A percentile compares a stretch with the other conserved stretches of the same genome.
Conservation (phyloP, 2,888 invertebrate species). For the Euplagia quadripunctaria region DNA sequence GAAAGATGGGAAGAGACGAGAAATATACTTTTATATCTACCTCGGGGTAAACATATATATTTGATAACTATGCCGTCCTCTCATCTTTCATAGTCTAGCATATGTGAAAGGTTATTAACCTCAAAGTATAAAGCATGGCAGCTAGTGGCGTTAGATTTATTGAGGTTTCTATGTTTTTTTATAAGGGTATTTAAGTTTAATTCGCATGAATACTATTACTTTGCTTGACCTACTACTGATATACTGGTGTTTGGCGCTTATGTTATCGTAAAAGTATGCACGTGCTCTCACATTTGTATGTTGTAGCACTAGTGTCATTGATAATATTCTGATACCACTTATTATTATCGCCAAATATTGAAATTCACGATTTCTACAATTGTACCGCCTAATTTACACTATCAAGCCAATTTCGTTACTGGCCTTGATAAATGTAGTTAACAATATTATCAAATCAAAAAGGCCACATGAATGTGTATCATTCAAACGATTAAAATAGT, state of each 20-base stretch:
- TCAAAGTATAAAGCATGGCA: too few species aligned
- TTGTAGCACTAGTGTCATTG: background rate
- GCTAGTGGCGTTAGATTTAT: too few species aligned
- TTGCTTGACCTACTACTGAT: slow-evolving; percentile 3
- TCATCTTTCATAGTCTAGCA: too few species aligned
- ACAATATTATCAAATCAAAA: background rate
- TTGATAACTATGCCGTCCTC: too few species aligned
- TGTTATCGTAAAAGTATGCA: slow-evolving; percentile 7
- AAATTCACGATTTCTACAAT: slow-evolving; percentile 4
- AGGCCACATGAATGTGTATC: too few species aligned
- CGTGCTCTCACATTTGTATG: slow-evolving; percentile 1
- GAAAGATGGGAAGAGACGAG: too few species aligned
- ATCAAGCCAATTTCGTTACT: slow-evolving; percentile 5
- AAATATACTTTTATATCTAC: too few species aligned
- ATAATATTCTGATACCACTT: background rate
- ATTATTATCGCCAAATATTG: slow-evolving; percentile 5
- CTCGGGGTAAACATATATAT: too few species aligned
- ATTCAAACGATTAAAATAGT: too few species aligned
- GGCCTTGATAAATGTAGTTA: slow-evolving; percentile 19
- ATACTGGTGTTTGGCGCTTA: background rate
- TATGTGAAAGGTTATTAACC: too few species aligned
- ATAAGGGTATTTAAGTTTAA: too few species aligned
- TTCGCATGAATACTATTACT: background rate
- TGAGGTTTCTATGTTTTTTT: too few species aligned
- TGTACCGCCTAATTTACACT: slow-evolving; percentile 4